Conservation (phyloP, 2,888 invertebrate species). For the Drosophila histrio region DNA sequence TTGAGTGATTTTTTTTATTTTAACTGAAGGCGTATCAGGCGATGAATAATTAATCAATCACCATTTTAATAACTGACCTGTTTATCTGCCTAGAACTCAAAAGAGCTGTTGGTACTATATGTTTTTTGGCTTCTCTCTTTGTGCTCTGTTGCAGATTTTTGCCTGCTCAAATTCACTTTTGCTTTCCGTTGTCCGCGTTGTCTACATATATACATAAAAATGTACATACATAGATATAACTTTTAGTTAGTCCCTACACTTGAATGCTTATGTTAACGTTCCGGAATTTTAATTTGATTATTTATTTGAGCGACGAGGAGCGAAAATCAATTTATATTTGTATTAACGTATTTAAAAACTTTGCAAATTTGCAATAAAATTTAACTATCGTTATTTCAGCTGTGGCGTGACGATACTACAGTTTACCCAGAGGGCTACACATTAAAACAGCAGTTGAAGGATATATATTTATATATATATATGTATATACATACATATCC, state of each 20-base stretch:
- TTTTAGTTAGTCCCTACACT: not conserved
- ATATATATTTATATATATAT: conserved; percentile 12
- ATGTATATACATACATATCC: conserved; percentile 33
- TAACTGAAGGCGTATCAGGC: not conserved
- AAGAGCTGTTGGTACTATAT: conserved; percentile 19
- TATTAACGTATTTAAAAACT: conserved; percentile 17
- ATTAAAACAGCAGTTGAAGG: conserved; percentile 47
- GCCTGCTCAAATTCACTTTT: conserved; percentile 49
- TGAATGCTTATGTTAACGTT: conserved; percentile 4
- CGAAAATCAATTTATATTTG: conserved; percentile 1
- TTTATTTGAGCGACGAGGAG: conserved; percentile 5
- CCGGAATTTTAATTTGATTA: not conserved
- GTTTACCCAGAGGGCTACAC: conserved; percentile 54
- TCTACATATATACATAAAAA: not conserved
- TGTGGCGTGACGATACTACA: conserved; percentile 58
- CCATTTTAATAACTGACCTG: conserved; percentile 46
- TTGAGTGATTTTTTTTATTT: not conserved
- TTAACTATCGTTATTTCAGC: conserved; percentile 31
- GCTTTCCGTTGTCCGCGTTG: conserved; percentile 40
- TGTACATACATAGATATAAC: not conserved
- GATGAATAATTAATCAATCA: conserved; percentile 4
- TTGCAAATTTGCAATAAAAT: conserved; percentile 33
- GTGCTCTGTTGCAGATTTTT: conserved; percentile 17
- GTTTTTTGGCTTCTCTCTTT: conserved; percentile 10
- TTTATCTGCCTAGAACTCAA: conserved; percentile 32